These are phyloP conservation scores for Takifugu bimaculatus DNA, from an alignment of 2,113 vertebrate genomes.

Conservation along the genomic window DNA sequence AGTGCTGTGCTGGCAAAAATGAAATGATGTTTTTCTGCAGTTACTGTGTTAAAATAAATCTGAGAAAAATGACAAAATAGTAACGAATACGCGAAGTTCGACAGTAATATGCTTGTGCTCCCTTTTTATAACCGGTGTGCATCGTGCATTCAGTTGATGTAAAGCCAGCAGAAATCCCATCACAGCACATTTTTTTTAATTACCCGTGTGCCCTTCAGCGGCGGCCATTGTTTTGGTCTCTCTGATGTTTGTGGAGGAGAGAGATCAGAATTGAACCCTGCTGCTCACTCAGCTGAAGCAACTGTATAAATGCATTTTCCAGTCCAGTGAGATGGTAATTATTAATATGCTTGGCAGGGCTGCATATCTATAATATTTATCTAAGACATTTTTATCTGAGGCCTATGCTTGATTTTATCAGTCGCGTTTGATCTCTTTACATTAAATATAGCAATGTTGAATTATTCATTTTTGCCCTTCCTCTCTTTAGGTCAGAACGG, in stretches of 20 bases:
- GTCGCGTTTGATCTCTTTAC: no score
- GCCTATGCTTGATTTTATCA: no score
- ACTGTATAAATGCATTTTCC: constrained; percentile 46
- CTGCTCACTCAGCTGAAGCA: constrained; percentile 28
- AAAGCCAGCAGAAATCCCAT: constrained; percentile 20
- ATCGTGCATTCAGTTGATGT: constrained; percentile 5
- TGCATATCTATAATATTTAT: neutral
- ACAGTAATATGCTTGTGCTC: no score
- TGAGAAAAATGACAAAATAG: neutral
- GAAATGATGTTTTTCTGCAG: neutral
- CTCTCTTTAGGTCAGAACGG: constrained; percentile 82
- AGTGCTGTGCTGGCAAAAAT: constrained; percentile 44
- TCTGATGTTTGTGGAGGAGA: neutral
- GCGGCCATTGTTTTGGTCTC: constrained; percentile 7
- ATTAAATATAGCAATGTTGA: no score
- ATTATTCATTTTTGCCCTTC: neutral
- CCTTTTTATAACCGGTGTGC: neutral
- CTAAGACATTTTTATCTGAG: no score
- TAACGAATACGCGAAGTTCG: neutral
- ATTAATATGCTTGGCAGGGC: constrained; percentile 20
- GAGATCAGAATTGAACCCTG: constrained; percentile 13
- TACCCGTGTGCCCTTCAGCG: constrained; percentile 1
- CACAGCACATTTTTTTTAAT: constrained; percentile 33
- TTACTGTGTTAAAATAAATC: neutral
- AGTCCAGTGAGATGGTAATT: constrained; percentile 43